Conservation (phyloP, 1,140 invertebrate species). For the Muscidifurax raptorellus region DNA sequence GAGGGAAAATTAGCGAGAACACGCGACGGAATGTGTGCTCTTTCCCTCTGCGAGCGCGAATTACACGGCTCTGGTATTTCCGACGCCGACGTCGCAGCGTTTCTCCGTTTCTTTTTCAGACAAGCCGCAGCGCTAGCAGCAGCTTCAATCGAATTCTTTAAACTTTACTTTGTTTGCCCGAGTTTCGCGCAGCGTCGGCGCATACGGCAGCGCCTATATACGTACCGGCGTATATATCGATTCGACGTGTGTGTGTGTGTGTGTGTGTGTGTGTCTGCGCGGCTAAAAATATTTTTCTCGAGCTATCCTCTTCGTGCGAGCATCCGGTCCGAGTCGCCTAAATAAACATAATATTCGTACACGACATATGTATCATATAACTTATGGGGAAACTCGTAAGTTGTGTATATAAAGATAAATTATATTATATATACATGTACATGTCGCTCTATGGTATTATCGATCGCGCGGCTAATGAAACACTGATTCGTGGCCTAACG, state of each 20-base stretch:
- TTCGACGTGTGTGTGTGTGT: neutral
- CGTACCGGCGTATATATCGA: neutral
- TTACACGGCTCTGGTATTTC: neutral
- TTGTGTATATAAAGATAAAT: too few relatives aligned
- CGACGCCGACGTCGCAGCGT: neutral
- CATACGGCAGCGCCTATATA: neutral
- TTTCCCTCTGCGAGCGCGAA: neutral
- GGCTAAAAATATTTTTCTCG: constrained; percentile 5
- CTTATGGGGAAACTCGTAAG: too few relatives aligned
- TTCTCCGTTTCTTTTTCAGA: neutral
- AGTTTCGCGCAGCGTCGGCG: neutral
- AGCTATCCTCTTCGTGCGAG: neutral
- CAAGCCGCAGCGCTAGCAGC: neutral
- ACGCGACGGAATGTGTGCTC: neutral
- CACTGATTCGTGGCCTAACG: neutral
- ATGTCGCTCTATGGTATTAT: neutral
- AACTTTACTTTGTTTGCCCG: constrained; percentile 33
- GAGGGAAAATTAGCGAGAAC: constrained; percentile 12
- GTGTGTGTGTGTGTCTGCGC: neutral
- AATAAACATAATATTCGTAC: neutral
- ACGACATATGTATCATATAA: too few relatives aligned
- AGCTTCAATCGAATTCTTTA: constrained; percentile 39
- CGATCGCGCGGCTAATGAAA: neutral
- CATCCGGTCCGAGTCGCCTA: neutral
- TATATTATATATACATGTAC: neutral